Evolutionary conservation across 2,888 invertebrate species (phyloP).

Genomic region (Caenorhabditis imperialis): DNA sequence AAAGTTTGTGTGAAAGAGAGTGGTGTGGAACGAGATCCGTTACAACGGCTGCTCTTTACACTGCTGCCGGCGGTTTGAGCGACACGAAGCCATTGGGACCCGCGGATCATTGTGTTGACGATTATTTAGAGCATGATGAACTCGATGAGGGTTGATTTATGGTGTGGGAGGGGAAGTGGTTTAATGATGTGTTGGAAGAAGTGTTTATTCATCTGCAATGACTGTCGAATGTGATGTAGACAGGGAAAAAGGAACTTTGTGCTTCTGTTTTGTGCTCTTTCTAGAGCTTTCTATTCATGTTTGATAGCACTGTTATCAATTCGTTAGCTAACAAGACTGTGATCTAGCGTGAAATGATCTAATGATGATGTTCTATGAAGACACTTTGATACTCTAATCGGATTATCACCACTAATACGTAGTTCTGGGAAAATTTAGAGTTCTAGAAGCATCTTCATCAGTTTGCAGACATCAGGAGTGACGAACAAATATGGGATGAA

Average conservation of each 20-base stretch:
- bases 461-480: no score
- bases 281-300: no score
- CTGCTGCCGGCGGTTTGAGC: slow-evolving; percentile 43
- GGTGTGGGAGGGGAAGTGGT: background rate
- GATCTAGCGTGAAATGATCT: no score
- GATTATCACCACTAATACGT: no score
- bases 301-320: no score
- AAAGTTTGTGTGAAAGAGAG: slow-evolving; percentile 47
- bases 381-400: no score
- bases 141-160: slow-evolving; percentile 37
- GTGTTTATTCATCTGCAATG: slow-evolving; percentile 9
- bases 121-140: slow-evolving; percentile 49
- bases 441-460: no score
- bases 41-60: slow-evolving; percentile 53
- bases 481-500: slow-evolving; percentile 4
- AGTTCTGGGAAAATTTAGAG: no score
- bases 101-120: slow-evolving; percentile 40
- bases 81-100: slow-evolving; percentile 25
- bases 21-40: slow-evolving; percentile 49
- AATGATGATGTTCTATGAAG: no score
- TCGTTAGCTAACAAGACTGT: no score
- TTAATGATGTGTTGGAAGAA: background rate
- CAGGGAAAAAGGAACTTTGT: no score
- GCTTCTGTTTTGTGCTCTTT: no score
- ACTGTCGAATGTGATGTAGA: background rate